phyloP scores from a whole-genome alignment of 2,797 vertebrate genomes.

The Brachyalestes nurse region DNA sequence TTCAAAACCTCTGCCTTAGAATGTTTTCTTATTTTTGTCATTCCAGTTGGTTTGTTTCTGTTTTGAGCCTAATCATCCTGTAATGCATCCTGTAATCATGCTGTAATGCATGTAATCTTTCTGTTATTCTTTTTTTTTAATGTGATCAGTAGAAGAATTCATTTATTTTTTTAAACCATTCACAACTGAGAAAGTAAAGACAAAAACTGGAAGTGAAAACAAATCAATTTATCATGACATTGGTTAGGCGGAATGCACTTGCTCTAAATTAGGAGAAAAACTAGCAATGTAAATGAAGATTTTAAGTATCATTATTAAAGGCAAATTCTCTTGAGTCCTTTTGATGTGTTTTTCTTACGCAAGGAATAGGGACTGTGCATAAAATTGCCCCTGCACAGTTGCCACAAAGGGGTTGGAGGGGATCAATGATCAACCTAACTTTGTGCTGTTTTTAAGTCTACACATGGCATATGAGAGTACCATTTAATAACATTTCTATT shows the following conservation, averaged over 20 bases:
- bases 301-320: conserved; percentile 10
- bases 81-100: no score
- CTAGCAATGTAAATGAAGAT: background rate
- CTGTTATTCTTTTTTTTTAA: background rate
- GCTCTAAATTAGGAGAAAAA: background rate
- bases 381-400: background rate
- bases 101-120: background rate
- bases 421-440: background rate
- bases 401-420: background rate
- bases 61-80: background rate
- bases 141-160: background rate
- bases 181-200: background rate
- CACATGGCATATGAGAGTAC: background rate
- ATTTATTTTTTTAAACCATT: background rate
- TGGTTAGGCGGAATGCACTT: background rate
- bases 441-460: background rate
- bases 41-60: background rate
- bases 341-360: background rate
- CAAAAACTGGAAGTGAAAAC: background rate
- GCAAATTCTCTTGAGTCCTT: background rate
- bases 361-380: background rate
- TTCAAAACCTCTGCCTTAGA: no score
- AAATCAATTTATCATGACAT: background rate
- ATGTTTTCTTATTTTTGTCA: background rate
- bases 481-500: background rate